phyloP scores from a whole-genome alignment of 1,140 invertebrate species.

The Anadara kagoshimensis region DNA sequence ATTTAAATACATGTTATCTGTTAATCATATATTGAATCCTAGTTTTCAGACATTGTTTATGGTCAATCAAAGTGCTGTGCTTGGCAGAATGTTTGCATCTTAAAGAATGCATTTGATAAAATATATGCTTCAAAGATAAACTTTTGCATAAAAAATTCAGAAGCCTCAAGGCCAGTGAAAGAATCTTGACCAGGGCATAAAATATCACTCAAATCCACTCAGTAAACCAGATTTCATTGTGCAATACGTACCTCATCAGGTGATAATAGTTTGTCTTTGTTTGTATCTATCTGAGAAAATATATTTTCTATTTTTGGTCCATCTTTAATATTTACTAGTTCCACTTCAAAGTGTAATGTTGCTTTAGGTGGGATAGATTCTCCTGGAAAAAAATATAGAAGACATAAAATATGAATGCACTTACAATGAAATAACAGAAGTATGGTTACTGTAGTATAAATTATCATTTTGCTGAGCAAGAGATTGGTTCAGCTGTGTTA shows the following conservation, averaged over 20 bases:
- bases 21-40: too few relatives aligned
- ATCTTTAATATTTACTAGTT: conserved; percentile 92
- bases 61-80: too few relatives aligned
- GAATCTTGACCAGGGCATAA: too few relatives aligned
- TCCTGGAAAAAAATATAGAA: conserved; percentile 77
- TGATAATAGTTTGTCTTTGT: conserved; percentile 91
- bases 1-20: too few relatives aligned
- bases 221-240: background rate
- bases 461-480: too few relatives aligned
- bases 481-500: too few relatives aligned
- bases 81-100: too few relatives aligned
- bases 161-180: too few relatives aligned
- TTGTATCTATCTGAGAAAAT: conserved; percentile 95
- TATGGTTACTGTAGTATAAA: background rate
- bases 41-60: too few relatives aligned
- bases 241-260: conserved; percentile 86
- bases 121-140: too few relatives aligned
- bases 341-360: conserved; percentile 92
- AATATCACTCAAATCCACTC: background rate
- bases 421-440: background rate
- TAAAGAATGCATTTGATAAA: too few relatives aligned
- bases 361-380: conserved; percentile 85
- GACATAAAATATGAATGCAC: background rate
- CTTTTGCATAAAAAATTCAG: too few relatives aligned
- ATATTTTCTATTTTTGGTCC: conserved; percentile 91